These are phyloP conservation scores for Pristionchus pacificus DNA, from an alignment of 1,140 invertebrate species.

Conservation along the genomic window DNA sequence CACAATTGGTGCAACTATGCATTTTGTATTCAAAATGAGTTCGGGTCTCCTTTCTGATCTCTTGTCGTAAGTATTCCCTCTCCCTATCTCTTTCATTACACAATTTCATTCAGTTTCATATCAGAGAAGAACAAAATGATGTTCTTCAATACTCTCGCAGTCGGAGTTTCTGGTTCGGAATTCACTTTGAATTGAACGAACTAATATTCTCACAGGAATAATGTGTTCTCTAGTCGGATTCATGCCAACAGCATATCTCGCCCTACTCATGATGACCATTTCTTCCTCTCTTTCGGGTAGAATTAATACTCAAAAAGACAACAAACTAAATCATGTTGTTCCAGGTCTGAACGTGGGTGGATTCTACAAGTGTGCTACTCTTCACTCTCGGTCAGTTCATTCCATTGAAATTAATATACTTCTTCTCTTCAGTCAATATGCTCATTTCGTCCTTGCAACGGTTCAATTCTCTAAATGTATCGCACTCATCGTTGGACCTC, in stretches of 20 bases:
- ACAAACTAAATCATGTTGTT: no score
- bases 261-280: no score
- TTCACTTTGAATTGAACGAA: background rate
- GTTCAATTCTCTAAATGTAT: slow-evolving; percentile 34
- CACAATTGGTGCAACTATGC: background rate
- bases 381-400: slow-evolving; percentile 40
- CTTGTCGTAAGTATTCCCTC: background rate
- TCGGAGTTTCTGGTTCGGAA: slow-evolving; percentile 28
- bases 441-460: slow-evolving; percentile 25
- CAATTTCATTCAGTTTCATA: slow-evolving; percentile 31
- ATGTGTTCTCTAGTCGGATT: slow-evolving; percentile 38
- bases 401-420: no score
- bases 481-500: slow-evolving; percentile 17
- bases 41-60: background rate
- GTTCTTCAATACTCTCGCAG: slow-evolving; percentile 46
- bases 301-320: no score
- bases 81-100: no score
- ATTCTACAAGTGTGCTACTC: slow-evolving; percentile 47
- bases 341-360: slow-evolving; percentile 43
- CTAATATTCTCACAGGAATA: background rate
- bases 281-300: no score
- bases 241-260: slow-evolving; percentile 32
- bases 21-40: background rate
- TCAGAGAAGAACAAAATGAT: slow-evolving; percentile 40
- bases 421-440: slow-evolving; percentile 31